Evolutionary conservation across 92 coral and sea anemone genomes (phyloP).

Genomic region (Epizoanthus scotinus): DNA sequence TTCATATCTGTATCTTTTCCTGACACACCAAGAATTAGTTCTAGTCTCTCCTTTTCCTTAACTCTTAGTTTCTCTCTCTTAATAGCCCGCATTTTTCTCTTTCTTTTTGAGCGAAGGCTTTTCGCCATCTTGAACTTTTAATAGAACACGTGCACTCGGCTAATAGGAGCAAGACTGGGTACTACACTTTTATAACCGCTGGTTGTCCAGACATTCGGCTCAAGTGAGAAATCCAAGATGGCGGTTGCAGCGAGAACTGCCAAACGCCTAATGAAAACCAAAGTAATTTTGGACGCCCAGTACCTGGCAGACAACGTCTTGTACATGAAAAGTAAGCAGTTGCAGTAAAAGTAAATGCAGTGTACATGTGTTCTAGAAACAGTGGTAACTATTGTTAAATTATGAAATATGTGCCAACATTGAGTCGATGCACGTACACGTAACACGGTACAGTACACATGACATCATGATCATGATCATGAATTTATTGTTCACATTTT

Average conservation of each 20-base stretch:
- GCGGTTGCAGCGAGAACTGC: constrained; percentile 86
- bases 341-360: background rate
- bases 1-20: constrained; percentile 66
- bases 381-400: too few relatives aligned
- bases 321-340: constrained; percentile 82
- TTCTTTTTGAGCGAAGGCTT: constrained; percentile 92
- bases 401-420: background rate
- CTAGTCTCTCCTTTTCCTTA: constrained; percentile 72
- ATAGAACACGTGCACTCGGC: constrained; percentile 47
- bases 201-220: background rate
- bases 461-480: too few relatives aligned
- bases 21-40: constrained; percentile 64
- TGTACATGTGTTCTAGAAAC: too few relatives aligned
- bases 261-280: constrained; percentile 55
- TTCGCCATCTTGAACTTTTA: constrained; percentile 80
- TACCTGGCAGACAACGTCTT: constrained; percentile 74
- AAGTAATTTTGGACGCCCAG: constrained; percentile 72
- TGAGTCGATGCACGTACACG: background rate
- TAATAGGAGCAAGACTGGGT: constrained; percentile 36
- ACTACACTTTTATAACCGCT: constrained; percentile 3
- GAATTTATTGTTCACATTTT: background rate
- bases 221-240: constrained; percentile 53
- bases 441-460: too few relatives aligned
- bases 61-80: constrained; percentile 79
- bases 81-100: constrained; percentile 82